Base-by-base conservation (phyloP, 2,888 invertebrate species). In the Dione vanillae region DNA sequence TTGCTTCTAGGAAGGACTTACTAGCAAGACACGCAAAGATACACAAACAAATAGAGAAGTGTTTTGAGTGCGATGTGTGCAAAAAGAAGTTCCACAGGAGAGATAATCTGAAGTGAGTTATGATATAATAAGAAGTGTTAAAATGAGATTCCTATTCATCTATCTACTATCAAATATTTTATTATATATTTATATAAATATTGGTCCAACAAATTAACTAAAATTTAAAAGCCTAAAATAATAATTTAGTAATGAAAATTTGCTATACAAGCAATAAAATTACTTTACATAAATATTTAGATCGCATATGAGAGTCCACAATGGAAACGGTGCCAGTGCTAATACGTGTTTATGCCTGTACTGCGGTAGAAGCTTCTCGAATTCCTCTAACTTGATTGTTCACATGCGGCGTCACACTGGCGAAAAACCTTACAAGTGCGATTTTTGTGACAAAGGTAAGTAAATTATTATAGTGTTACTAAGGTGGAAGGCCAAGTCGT, bases 371-470 rank as follows among this genome's bases (percentile, higher is more conserved):
- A 94, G 94, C 9, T 95, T 95, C 75, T 94, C 94, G 37, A 95
- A 94, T 73, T 95, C 95, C 0, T 95, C 95, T 0, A 95, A 95
- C 78, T 85, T 95, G 12, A 94, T 95, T 19, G 94, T 96, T 2
- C 96, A 96, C 77, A 95, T 95, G 94, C 92, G 95, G 0, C 90
- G 95, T 0, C 96, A 96, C 76, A 96, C 95, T 0, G 95, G 95
- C 9, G 95, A 95, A 77, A 95, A 95, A 75, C 95, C 95, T 0
- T 95, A 95, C 75, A 94, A 95, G 77, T 95, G 95, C 75, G 95
- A 95, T 75, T 94, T 94, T 67, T 95, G 95, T 74, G 94, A 89
- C 3, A 95, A 95, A 92, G 93, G 93, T 93, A 52, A 27, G 14
- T 27, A 27, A 27, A 27, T 27, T 27, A 5, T 27, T 3, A 27